Evolutionary conservation across 2,113 vertebrate genomes (phyloP).

Genomic region (Pica pica): DNA sequence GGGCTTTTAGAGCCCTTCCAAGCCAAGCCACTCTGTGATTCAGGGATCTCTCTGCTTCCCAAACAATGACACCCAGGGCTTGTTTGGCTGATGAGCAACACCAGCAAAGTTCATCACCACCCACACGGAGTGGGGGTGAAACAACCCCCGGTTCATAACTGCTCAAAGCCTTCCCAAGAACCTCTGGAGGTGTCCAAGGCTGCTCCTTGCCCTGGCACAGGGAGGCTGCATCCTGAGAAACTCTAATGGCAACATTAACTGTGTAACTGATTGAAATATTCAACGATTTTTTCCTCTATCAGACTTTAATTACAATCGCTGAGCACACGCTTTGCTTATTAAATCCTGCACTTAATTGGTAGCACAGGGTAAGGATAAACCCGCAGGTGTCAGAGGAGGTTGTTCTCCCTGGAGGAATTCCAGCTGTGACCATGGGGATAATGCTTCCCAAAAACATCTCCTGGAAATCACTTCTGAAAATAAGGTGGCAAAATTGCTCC

Average conservation of each 20-base stretch:
- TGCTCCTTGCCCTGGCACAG: neutral
- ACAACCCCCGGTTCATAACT: rapidly evolving
- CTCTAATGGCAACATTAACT: neutral
- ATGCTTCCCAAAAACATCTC: neutral
- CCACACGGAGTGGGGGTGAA: neutral
- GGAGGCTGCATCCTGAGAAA: neutral
- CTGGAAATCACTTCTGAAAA: neutral
- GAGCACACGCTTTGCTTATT: neutral
- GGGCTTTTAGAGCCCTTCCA: neutral
- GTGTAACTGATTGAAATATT: neutral
- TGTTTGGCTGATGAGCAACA: neutral
- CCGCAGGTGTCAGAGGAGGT: rapidly evolving
- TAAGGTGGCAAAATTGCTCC: neutral
- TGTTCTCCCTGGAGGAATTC: neutral
- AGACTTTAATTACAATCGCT: neutral
- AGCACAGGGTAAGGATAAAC: neutral
- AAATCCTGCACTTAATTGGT: neutral
- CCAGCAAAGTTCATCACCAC: neutral
- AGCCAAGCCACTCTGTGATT: neutral
- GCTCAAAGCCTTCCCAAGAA: neutral
- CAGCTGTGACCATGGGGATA: neutral
- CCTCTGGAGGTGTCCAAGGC: neutral
- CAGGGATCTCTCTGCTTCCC: neutral
- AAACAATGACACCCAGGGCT: neutral
- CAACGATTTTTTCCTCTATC: neutral